Evolutionary conservation across 2,113 vertebrate genomes (phyloP), one percentile per base, ranked within the genome.

Genomic region (Podarcis muralis): DNA sequence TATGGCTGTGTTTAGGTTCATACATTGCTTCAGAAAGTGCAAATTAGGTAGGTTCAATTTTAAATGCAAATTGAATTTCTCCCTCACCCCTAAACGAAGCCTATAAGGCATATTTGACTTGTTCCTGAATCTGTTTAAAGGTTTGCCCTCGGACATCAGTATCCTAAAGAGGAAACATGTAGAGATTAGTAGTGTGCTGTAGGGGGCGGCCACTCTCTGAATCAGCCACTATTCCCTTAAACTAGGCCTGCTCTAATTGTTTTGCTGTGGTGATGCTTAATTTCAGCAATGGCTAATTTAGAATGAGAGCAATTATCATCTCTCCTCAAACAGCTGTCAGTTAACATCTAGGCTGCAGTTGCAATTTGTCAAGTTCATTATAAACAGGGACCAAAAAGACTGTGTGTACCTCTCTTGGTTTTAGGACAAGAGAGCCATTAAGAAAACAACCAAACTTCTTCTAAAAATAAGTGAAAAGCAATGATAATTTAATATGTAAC

Each of bases 241-340:
- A 95, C 92, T 91, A 83, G 92, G 89, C 89, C 93, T 93, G 90
- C 93, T 92, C 88, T 94, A 93, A 92, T 85, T 92, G 78, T 94
- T 95, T 96, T 95, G 94, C 95, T 92, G 91, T 37, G 48, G 13
- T 84, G 92, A 93, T 94, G 93, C 95, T 95, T 94, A 94, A 95
- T 95, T 95, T 94, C 94, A 95, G 95, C 92, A 95, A 95, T 94
- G 94, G 91, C 91, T 95, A 95, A 95, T 96, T 96, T 95, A 95
- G 94, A 95, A 94, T 95, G 95, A 96, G 95, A 91, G 91, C 93
- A 94, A 95, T 95, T 95, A 93, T 90, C 93, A 95, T 93, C 95
- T 93, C 88, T 90, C 88, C 92, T 95, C 94, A 95, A 96, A 93
- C 94, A 95, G 94, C 94, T 95, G 94, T 94, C 94, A 94, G 93